phyloP scores from a whole-genome alignment of 2,797 vertebrate genomes.

The Hydrophis major region DNA sequence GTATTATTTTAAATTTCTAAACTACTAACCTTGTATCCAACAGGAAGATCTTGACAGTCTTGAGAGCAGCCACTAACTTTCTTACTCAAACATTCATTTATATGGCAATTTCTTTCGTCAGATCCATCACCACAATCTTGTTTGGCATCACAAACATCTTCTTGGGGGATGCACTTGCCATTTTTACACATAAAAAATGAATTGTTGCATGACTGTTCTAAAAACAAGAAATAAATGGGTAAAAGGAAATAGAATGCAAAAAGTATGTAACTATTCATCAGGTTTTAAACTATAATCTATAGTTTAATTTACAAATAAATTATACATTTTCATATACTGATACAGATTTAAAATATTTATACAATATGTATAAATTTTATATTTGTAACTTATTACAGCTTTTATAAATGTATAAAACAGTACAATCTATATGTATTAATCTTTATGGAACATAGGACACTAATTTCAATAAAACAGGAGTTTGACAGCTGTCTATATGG shows the following conservation, averaged over 20 bases:
- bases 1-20: conserved; percentile 37
- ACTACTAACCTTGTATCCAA: conserved; percentile 89
- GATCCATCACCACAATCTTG: conserved; percentile 93
- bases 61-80: conserved; percentile 94
- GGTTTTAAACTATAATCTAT: not conserved
- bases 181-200: conserved; percentile 88
- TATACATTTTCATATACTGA: not conserved
- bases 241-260: conserved; percentile 22
- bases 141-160: conserved; percentile 83
- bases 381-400: not conserved
- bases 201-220: conserved; percentile 81
- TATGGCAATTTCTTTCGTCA: conserved; percentile 91
- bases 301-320: not conserved
- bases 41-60: conserved; percentile 92
- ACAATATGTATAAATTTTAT: not conserved
- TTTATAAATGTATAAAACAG: not conserved
- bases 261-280: conserved; percentile 17
- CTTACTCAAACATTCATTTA: conserved; percentile 96
- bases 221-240: conserved; percentile 64
- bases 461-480: not conserved
- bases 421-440: not conserved
- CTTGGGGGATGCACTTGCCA: conserved; percentile 88
- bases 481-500: not conserved
- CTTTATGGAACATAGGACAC: not conserved
- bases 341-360: not conserved